phyloP scores from a whole-genome alignment of 2,888 invertebrate species.

The Andrena praecox region DNA sequence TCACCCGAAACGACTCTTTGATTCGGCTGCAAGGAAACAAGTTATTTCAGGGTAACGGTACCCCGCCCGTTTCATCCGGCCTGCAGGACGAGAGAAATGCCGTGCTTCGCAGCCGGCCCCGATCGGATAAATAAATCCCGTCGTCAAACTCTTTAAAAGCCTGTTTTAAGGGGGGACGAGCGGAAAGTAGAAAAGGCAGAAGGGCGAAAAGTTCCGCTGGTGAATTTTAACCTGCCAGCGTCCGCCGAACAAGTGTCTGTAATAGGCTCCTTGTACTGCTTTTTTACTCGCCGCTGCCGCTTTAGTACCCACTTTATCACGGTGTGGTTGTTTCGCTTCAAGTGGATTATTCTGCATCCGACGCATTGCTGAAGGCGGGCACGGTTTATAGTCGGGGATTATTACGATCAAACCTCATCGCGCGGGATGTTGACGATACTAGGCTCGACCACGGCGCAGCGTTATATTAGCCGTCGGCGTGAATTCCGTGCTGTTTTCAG shows the following conservation, averaged over 20 bases:
- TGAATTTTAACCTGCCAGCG: conserved; percentile 46
- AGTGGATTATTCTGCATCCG: conserved; percentile 73
- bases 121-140: conserved; percentile 57
- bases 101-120: background rate
- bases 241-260: conserved; percentile 63
- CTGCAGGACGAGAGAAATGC: conserved; percentile 12
- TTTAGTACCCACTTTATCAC: conserved; percentile 71
- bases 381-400: conserved; percentile 67
- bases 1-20: conserved; percentile 37
- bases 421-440: conserved; percentile 49
- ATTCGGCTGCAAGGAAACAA: conserved; percentile 49
- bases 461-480: conserved; percentile 3
- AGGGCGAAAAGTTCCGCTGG: conserved; percentile 19
- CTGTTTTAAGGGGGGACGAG: conserved; percentile 18
- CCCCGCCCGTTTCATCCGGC: conserved; percentile 15
- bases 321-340: conserved; percentile 65
- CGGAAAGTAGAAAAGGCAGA: background rate
- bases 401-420: conserved; percentile 73
- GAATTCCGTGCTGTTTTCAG: no score
- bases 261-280: conserved; percentile 63
- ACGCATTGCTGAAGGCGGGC: conserved; percentile 66
- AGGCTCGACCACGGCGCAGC: background rate
- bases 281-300: conserved; percentile 49
- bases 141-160: conserved; percentile 54
- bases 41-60: conserved; percentile 51